A percentile compares a stretch with the other conserved stretches of the same genome.
Evolutionary conservation across 2,113 vertebrate species (phyloP).

Genomic region (Apteryx owenii): DNA sequence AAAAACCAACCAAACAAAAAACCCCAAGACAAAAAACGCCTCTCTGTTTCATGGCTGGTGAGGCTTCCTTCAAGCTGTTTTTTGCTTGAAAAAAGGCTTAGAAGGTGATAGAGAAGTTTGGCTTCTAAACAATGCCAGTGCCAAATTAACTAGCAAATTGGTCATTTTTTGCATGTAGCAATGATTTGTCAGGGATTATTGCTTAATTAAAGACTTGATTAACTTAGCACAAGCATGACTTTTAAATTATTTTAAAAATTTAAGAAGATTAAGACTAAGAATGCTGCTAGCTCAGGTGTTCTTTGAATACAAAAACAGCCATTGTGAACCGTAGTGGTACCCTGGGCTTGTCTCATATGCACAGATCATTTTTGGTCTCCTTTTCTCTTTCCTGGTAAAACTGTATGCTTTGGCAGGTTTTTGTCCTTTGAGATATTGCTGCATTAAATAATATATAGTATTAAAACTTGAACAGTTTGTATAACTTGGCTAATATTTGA

Average conservation of each 20-base stretch:
- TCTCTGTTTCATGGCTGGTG: neutral
- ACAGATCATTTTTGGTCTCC: neutral
- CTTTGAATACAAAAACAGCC: slow-evolving; percentile 10
- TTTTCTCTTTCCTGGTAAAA: neutral
- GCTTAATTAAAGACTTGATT: slow-evolving; percentile 55
- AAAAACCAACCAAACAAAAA: neutral
- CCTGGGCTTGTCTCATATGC: neutral
- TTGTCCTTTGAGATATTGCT: slow-evolving; percentile 27
- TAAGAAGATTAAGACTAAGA: slow-evolving; percentile 21
- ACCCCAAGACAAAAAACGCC: too few relatives aligned
- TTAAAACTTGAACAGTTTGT: neutral
- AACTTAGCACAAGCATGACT: slow-evolving; percentile 13
- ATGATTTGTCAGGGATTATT: slow-evolving; percentile 36
- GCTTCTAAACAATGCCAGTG: neutral
- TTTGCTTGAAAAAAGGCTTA: neutral
- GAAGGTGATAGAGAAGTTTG: neutral
- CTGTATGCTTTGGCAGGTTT: neutral
- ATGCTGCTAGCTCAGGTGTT: slow-evolving; percentile 12
- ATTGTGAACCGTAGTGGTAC: slow-evolving; percentile 17
- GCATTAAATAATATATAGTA: neutral
- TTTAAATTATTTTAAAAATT: slow-evolving; percentile 6
- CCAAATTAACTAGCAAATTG: neutral
- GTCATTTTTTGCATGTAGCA: neutral
- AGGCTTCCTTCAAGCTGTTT: neutral
- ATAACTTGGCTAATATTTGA: neutral